Evolutionary conservation across 2,113 vertebrate genomes (phyloP).

Genomic region (Guaruba guarouba): DNA sequence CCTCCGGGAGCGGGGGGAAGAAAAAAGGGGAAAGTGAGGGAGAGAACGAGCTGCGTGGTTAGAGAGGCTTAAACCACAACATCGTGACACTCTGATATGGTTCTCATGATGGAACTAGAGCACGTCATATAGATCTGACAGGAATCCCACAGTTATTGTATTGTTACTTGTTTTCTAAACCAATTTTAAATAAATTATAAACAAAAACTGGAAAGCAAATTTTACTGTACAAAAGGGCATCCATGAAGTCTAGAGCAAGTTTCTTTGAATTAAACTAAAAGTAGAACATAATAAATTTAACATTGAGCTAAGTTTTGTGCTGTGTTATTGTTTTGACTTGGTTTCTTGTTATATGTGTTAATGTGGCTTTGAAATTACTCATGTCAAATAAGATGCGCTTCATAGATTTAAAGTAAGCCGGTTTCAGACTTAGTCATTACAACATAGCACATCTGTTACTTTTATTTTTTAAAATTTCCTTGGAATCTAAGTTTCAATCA

Average conservation of each 20-base stretch:
- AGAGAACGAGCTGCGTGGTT: no score
- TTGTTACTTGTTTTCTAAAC: neutral
- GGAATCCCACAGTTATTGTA: neutral
- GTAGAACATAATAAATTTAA: neutral
- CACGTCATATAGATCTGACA: neutral
- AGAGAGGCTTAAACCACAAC: no score
- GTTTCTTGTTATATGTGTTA: neutral
- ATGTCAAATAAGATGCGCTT: neutral
- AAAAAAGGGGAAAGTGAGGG: no score
- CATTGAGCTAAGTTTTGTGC: neutral
- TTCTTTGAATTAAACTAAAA: neutral
- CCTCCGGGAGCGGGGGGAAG: no score
- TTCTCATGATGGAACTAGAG: neutral
- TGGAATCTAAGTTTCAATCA: neutral
- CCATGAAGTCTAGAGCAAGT: neutral
- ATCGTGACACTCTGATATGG: neutral
- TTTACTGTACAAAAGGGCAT: neutral
- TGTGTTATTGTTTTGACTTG: neutral
- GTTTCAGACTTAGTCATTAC: neutral
- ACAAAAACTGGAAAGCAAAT: neutral
- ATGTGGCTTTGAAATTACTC: neutral
- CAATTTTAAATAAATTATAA: conserved; percentile 13
- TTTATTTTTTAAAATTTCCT: neutral
- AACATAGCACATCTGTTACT: neutral
- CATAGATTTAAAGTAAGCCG: neutral